Percentiles rank a stretch among this genome's conserved stretches.
Evolutionary conservation across 2,888 invertebrate species (phyloP).

Genomic region (Ecliptopera silaceata): DNA sequence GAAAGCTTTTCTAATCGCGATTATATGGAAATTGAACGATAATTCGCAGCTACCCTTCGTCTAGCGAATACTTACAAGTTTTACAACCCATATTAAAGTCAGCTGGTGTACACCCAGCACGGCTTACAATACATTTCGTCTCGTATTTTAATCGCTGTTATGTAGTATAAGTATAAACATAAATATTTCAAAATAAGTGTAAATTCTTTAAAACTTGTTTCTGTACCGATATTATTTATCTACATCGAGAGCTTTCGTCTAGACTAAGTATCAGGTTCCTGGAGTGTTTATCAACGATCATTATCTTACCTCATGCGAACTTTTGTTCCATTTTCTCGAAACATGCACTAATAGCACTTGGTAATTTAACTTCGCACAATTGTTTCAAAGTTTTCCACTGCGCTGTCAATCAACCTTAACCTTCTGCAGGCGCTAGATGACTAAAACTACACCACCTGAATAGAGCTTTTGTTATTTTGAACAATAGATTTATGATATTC

Average conservation of each 20-base stretch:
- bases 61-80: constrained; percentile 10
- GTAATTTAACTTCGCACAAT: constrained; percentile 32
- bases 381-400: constrained; percentile 40
- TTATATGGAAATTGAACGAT: constrained; percentile 73
- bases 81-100: constrained; percentile 8
- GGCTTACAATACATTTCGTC: too few species aligned
- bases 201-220: neutral
- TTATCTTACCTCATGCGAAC: constrained; percentile 45
- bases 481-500: constrained; percentile 14
- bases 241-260: neutral
- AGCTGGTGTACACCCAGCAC: constrained; percentile 1
- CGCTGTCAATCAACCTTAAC: constrained; percentile 48
- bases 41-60: constrained; percentile 36
- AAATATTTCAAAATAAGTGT: neutral
- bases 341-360: constrained; percentile 44
- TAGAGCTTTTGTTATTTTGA: constrained; percentile 20
- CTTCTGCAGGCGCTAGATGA: constrained; percentile 37
- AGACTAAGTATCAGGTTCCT: too few species aligned
- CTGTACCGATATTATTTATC: neutral
- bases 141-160: too few species aligned
- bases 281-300: neutral
- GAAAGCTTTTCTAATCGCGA: constrained; percentile 62
- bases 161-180: neutral
- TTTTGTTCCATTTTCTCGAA: constrained; percentile 35
- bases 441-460: constrained; percentile 33